Conservation (phyloP, 2,888 invertebrate genomes). For the Machimus rusticus region DNA sequence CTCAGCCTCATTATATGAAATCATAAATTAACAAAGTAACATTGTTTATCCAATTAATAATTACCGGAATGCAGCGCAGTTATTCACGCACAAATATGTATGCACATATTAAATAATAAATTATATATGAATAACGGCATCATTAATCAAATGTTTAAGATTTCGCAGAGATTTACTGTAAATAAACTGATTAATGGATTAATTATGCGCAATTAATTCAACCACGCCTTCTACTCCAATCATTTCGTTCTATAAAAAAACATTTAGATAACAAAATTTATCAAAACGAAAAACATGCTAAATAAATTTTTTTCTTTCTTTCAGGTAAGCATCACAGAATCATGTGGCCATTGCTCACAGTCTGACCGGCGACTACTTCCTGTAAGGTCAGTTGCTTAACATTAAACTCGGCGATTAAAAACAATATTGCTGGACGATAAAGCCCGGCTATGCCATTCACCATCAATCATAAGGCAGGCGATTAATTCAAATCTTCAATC, state of each 20-base stretch:
- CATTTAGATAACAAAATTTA: background rate
- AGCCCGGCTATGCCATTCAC: background rate
- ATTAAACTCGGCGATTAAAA: constrained; percentile 1
- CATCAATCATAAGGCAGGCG: background rate
- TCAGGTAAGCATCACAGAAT: background rate
- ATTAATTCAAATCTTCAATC: constrained; percentile 24
- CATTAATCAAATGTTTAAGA: background rate
- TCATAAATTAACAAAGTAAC: background rate
- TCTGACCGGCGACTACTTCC: background rate
- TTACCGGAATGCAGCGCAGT: background rate
- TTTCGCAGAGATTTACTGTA: background rate
- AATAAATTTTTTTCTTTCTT: background rate
- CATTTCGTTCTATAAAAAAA: background rate
- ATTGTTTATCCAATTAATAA: background rate
- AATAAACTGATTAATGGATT: background rate
- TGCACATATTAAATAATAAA: background rate
- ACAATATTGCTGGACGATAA: background rate
- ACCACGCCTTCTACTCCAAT: background rate
- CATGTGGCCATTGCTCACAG: background rate
- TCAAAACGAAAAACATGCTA: background rate
- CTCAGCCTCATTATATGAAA: background rate
- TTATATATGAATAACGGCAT: background rate
- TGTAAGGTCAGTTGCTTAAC: background rate
- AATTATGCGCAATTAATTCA: background rate
- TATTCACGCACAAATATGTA: background rate